These are phyloP conservation scores for Brotogeris chrysoptera DNA, from an alignment of 2,797 vertebrate species.

Conservation along the genomic window DNA sequence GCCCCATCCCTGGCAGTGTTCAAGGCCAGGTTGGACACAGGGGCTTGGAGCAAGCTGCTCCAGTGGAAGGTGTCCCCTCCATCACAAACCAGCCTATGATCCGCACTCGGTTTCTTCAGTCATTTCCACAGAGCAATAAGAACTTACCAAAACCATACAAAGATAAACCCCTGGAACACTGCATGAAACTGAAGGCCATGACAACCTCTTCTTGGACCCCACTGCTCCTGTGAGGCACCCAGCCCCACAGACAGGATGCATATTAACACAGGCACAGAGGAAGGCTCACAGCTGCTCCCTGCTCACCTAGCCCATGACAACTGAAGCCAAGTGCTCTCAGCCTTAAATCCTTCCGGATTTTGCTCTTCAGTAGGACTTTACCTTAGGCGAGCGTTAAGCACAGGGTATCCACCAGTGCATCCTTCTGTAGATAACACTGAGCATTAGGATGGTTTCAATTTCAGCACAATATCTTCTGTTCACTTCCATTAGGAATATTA, in stretches of 20 bases:
- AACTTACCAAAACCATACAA: background rate
- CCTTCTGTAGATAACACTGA: background rate
- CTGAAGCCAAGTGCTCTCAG: background rate
- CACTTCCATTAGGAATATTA: background rate
- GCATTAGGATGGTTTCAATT: background rate
- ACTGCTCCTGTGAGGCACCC: too few relatives aligned
- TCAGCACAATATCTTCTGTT: background rate
- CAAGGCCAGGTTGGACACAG: background rate
- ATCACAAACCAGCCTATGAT: background rate
- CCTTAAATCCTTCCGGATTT: background rate
- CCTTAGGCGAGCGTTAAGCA: background rate
- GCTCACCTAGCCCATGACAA: background rate
- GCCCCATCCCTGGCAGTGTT: too few relatives aligned
- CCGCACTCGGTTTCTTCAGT: background rate
- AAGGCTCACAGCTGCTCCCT: background rate
- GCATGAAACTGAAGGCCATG: background rate
- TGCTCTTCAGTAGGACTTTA: background rate
- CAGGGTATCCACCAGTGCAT: background rate
- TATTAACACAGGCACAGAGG: accelerated
- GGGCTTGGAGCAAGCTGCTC: background rate
- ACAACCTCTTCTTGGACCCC: background rate
- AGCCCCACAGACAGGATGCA: accelerated
- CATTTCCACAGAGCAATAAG: background rate
- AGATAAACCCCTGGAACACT: background rate
- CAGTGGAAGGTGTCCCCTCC: too few relatives aligned